phyloP scores from a whole-genome alignment of 2,113 vertebrate genomes.

The Dunckerocampus dactyliophorus region DNA sequence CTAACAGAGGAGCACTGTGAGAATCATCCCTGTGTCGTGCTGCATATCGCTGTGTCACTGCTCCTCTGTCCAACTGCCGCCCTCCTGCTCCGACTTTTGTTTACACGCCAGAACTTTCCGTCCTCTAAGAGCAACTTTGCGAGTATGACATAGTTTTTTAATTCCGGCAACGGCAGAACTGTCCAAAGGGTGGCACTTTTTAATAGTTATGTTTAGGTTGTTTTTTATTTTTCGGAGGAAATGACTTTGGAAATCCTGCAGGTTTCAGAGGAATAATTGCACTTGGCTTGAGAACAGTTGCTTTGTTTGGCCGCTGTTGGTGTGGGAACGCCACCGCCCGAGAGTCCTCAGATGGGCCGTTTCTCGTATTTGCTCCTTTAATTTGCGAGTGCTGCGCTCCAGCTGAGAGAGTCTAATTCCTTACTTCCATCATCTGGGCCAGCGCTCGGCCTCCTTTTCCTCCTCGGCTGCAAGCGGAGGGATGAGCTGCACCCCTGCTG shows the following conservation, averaged over 20 bases:
- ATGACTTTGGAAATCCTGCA: slow-evolving; percentile 35
- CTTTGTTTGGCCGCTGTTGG: slow-evolving; percentile 32
- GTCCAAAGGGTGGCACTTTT: slow-evolving; percentile 34
- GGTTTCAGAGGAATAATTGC: slow-evolving; percentile 42
- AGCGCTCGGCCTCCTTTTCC: not conserved
- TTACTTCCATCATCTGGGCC: slow-evolving; percentile 51
- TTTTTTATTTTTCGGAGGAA: slow-evolving; percentile 21
- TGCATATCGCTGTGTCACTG: slow-evolving; percentile 42
- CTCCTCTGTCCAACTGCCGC: slow-evolving; percentile 24
- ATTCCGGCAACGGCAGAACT: slow-evolving; percentile 26
- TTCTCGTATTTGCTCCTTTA: slow-evolving; percentile 52
- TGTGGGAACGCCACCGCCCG: slow-evolving; percentile 48
- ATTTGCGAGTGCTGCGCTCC: slow-evolving; percentile 42
- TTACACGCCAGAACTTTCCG: slow-evolving; percentile 46
- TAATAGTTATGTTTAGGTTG: slow-evolving; percentile 22
- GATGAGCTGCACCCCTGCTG: not conserved
- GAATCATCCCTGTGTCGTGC: slow-evolving; percentile 44
- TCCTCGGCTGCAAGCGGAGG: slow-evolving; percentile 49
- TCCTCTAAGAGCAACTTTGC: slow-evolving; percentile 59
- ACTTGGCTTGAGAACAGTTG: slow-evolving; percentile 40
- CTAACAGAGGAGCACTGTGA: slow-evolving; percentile 42
- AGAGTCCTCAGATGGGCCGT: slow-evolving; percentile 54
- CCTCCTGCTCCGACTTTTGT: slow-evolving; percentile 45
- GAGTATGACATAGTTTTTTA: slow-evolving; percentile 65
- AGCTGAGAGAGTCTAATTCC: slow-evolving; percentile 55